Base-by-base conservation (phyloP, 2,797 vertebrate species). In the Forpus xanthops region DNA sequence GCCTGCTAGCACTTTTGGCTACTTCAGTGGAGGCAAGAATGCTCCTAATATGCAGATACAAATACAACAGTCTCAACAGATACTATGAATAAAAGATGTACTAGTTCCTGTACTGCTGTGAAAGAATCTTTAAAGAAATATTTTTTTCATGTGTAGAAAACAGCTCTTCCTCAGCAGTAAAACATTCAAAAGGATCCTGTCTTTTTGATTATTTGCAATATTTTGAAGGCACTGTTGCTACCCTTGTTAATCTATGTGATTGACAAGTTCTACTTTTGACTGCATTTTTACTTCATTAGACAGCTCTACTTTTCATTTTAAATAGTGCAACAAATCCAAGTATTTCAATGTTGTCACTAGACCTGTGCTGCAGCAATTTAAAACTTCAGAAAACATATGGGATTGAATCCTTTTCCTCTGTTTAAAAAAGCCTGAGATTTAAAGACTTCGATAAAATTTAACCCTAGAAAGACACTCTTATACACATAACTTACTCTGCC, bases 51-150 rank as follows among this genome's bases (percentile, higher is more conserved):
- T 56, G 77, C 4, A 5, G 81, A 84, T 90, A 91, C 50, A 94
- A 92, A 93, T 91, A 84, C 30, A 11, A 96, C 88, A 96, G 65
- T 47, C 81, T 89, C 74, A 85, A 79, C 27, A 86, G 82, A 73
- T 61, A 70, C 53, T 84, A 96, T 96, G 87, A 97, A 97, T 97
- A 96, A 97, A 97, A 97, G 90, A 97, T 97, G 75, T 58, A 79
- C 72, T 60, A 47, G 33, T 87, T 96, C 77, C 86, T 89, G 56
- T 94, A 89, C 79, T 89, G 61, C 49, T 49, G 80, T 87, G 49
- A 93, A 94, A 90, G 45, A 94, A 90, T 91, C 92, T 92, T 93
- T 90, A 95, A 96, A 94, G 95, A 93, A 93, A 87, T 90, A 71
- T 66, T 85, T 96, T 96, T 93, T 77, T 93, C 85, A 58, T 93